Percentiles rank a stretch among this genome's conserved stretches.
These are phyloP conservation scores for Ariolimax columbianus DNA, from an alignment of 2,888 invertebrate genomes.

Conservation along the genomic window DNA sequence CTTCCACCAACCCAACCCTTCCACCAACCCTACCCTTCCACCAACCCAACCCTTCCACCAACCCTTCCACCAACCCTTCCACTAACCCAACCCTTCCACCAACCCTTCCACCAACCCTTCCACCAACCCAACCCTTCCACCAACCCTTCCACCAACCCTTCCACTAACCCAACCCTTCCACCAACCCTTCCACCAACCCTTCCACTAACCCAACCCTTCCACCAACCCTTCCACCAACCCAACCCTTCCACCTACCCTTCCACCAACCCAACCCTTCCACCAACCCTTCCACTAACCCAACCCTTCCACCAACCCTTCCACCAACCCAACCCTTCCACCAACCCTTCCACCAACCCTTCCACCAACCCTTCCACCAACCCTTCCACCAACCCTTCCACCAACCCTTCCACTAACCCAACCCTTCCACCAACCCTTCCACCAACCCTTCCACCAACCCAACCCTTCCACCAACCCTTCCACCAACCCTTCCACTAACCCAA, in stretches of 20 bases:
- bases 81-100: not conserved
- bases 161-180: not conserved
- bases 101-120: not conserved
- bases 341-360: not conserved
- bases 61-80: too few species aligned
- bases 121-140: not conserved
- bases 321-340: not conserved
- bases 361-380: not conserved
- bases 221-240: not conserved
- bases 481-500: too few species aligned
- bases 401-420: too few species aligned
- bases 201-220: too few species aligned
- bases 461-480: too few species aligned
- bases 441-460: too few species aligned
- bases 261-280: not conserved
- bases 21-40: not conserved
- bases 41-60: not conserved
- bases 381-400: too few species aligned
- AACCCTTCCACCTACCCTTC: not conserved
- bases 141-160: too few species aligned
- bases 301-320: not conserved
- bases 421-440: too few species aligned
- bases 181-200: too few species aligned
- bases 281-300: too few species aligned
- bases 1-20: not conserved